phyloP scores from a whole-genome alignment of 2,888 invertebrate genomes.

The Drosophila atripex region DNA sequence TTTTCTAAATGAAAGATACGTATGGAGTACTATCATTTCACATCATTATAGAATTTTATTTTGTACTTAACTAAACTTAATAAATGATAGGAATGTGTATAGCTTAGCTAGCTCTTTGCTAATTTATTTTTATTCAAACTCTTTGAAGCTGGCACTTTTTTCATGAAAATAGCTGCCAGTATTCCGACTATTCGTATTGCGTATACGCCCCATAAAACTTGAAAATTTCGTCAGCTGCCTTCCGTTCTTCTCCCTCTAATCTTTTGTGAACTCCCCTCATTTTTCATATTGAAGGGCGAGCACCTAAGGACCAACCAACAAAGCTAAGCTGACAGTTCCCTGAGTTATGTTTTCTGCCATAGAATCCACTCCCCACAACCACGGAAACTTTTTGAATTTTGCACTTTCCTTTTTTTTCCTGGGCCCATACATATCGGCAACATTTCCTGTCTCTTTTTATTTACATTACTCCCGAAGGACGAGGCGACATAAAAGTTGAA shows the following conservation, averaged over 20 bases:
- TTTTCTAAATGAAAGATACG: no score
- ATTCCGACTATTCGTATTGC: constrained; percentile 22
- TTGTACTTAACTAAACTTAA: no score
- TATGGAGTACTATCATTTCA: no score
- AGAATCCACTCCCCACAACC: constrained; percentile 11
- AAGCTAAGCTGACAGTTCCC: constrained; percentile 29
- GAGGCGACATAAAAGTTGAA: constrained; percentile 63
- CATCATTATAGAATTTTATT: no score
- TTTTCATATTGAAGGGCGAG: constrained; percentile 52
- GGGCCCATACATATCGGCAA: constrained; percentile 62
- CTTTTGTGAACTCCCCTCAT: constrained; percentile 13
- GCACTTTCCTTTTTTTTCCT: constrained; percentile 36
- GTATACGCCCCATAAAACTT: constrained; percentile 51
- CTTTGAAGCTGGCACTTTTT: background rate
- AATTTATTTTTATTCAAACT: constrained; percentile 11
- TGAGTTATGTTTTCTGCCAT: constrained; percentile 46
- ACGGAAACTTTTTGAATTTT: constrained; percentile 56
- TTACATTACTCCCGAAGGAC: constrained; percentile 62
- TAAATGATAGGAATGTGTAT: background rate
- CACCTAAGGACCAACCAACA: constrained; percentile 49
- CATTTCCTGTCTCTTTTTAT: constrained; percentile 80
- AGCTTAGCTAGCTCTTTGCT: no score
- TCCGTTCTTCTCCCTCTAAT: background rate
- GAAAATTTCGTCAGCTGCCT: constrained; percentile 21
- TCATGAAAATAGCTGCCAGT: background rate